phyloP scores from a whole-genome alignment of 2,113 vertebrate species.

The Piaya cayana region DNA sequence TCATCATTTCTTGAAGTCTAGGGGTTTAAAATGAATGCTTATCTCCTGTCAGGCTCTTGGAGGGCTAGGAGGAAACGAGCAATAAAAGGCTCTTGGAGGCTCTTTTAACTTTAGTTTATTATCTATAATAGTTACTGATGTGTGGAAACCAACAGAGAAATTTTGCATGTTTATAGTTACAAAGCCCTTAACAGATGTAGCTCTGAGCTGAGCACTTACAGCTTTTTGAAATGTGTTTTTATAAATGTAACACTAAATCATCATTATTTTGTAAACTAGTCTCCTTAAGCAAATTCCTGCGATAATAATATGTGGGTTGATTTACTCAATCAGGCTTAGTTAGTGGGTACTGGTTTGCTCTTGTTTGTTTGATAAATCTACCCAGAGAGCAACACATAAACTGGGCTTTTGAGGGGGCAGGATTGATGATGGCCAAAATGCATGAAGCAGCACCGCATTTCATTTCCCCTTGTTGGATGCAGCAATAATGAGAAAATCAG shows the following conservation, averaged over 20 bases:
- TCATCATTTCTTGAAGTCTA: conserved; percentile 33
- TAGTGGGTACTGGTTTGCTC: not conserved
- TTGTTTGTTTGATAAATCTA: not conserved
- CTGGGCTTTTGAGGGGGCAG: not conserved
- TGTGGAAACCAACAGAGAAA: conserved; percentile 37
- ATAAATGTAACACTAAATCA: conserved; percentile 2
- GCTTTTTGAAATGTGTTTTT: conserved; percentile 38
- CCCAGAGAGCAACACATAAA: accelerated
- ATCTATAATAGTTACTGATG: conserved; percentile 20
- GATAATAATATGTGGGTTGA: not conserved
- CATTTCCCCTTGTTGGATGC: not conserved
- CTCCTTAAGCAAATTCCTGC: not conserved
- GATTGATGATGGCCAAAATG: not conserved
- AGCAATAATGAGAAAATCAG: not conserved
- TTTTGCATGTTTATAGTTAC: conserved; percentile 21
- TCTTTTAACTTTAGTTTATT: conserved; percentile 35
- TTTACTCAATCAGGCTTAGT: not conserved
- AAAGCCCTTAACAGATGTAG: conserved; percentile 18
- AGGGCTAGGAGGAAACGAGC: conserved; percentile 55
- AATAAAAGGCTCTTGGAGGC: conserved; percentile 52
- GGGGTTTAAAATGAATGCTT: conserved; percentile 30
- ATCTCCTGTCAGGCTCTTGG: conserved; percentile 42
- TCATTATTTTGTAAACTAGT: not conserved
- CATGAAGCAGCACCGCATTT: not conserved
- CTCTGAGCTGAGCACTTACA: not conserved